Percentiles rank a stretch among this genome's conserved stretches.
Evolutionary conservation across 2,113 vertebrate genomes (phyloP).

Genomic region (Ictalurus furcatus): DNA sequence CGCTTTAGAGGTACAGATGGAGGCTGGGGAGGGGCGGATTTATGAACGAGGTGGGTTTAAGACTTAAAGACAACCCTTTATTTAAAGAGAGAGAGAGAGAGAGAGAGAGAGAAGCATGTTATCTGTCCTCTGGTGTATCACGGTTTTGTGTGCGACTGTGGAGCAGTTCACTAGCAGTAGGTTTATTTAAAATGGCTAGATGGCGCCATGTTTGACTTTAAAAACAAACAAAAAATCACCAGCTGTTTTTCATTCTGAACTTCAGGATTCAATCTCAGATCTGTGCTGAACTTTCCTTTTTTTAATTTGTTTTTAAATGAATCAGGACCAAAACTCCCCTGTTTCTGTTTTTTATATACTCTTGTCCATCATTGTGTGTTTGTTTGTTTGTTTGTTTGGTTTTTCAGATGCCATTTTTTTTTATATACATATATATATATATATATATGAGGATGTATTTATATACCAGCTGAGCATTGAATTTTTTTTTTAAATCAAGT

Average conservation of each 20-base stretch:
- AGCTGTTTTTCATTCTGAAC: conserved; percentile 93
- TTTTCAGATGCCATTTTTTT: conserved; percentile 92
- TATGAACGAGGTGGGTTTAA: conserved; percentile 88
- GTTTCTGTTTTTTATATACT: conserved; percentile 71
- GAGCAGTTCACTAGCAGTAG: conserved; percentile 97
- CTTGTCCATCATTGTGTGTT: conserved; percentile 86
- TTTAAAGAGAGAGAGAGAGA: conserved; percentile 70
- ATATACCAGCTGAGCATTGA: conserved; percentile 97
- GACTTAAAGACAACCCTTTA: conserved; percentile 79
- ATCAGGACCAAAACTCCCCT: conserved; percentile 97
- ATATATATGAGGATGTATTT: conserved; percentile 93
- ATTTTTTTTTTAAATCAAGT: conserved; percentile 74
- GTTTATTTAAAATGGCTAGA: conserved; percentile 91
- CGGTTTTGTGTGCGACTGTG: conserved; percentile 96
- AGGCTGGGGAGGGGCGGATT: conserved; percentile 68
- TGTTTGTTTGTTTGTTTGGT: conserved; percentile 75
- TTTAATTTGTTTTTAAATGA: conserved; percentile 68
- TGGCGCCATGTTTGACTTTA: conserved; percentile 96
- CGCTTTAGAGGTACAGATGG: conserved; percentile 80
- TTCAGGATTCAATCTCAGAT: conserved; percentile 99
- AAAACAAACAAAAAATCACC: conserved; percentile 79
- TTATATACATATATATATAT: too few relatives aligned
- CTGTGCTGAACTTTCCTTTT: conserved; percentile 89
- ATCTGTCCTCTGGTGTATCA: conserved; percentile 90
- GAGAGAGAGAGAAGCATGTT: conserved; percentile 86